A percentile compares a stretch with the other conserved stretches of the same genome.
Conservation (phyloP, 2,797 vertebrate genomes). For the Dryobates pubescens region DNA sequence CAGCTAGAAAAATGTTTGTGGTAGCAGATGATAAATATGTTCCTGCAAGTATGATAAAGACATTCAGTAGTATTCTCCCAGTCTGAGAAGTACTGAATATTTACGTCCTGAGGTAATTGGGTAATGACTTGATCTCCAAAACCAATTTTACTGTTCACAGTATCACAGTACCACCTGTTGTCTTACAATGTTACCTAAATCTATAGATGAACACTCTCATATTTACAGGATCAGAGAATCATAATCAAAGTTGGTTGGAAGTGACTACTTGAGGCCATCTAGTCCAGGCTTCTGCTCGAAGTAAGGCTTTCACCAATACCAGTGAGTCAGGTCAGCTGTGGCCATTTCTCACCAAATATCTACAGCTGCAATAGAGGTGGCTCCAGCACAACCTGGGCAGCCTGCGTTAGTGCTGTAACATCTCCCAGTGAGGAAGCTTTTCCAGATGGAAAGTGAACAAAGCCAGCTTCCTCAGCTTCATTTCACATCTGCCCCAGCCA, state of each 20-base stretch:
- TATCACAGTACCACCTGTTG: not conserved
- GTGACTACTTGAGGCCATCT: not conserved
- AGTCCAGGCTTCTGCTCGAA: not conserved
- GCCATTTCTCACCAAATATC: accelerated
- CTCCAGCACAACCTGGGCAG: not conserved
- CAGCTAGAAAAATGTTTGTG: not conserved
- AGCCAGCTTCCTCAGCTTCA: not conserved
- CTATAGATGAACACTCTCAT: not conserved
- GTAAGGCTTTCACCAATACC: not conserved
- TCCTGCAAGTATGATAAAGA: not conserved
- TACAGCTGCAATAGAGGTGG: not conserved
- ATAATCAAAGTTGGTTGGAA: not conserved
- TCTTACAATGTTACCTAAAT: not conserved
- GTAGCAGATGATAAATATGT: not conserved
- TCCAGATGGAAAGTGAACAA: not conserved
- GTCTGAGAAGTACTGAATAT: not conserved
- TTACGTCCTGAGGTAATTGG: not conserved
- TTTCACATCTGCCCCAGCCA: not conserved
- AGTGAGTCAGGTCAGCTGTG: not conserved
- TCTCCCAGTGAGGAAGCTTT: not conserved
- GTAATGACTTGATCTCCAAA: not conserved
- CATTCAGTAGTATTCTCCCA: not conserved
- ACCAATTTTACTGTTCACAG: not conserved
- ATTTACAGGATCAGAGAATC: not conserved
- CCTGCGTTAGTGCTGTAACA: not conserved